phyloP scores from a whole-genome alignment of 2,888 invertebrate genomes.

The Philereme vetulata region DNA sequence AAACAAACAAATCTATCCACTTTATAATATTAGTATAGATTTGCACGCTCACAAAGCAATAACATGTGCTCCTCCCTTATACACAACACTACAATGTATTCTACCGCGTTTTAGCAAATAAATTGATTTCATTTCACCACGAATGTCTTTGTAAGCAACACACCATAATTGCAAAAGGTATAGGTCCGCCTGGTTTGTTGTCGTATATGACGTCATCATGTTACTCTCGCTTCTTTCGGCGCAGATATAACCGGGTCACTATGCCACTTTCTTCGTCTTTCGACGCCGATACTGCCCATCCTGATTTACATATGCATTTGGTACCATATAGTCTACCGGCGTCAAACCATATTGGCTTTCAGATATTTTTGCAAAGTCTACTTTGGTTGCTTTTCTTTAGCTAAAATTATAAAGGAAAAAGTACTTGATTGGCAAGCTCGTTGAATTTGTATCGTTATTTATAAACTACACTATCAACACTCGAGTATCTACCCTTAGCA shows the following conservation, averaged over 20 bases:
- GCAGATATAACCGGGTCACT: slow-evolving; percentile 62
- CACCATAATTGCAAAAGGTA: background rate
- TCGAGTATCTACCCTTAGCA: slow-evolving; percentile 7
- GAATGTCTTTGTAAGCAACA: background rate
- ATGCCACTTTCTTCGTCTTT: slow-evolving; percentile 73
- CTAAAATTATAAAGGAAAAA: no score
- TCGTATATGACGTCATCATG: slow-evolving; percentile 49
- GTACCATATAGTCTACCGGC: slow-evolving; percentile 27
- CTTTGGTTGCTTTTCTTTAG: slow-evolving; percentile 4
- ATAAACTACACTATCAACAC: slow-evolving; percentile 3
- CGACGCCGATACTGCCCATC: slow-evolving; percentile 47
- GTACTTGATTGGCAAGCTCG: background rate
- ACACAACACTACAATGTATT: no score
- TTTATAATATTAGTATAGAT: no score
- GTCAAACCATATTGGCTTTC: slow-evolving; percentile 22
- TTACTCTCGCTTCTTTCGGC: slow-evolving; percentile 67
- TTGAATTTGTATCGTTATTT: background rate
- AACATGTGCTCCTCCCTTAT: no score
- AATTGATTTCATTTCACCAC: no score
- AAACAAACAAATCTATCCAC: no score
- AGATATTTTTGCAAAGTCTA: slow-evolving; percentile 20
- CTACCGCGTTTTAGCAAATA: no score
- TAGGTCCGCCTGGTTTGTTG: slow-evolving; percentile 17
- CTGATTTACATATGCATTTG: slow-evolving; percentile 43
- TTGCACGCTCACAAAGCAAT: no score